Base-by-base conservation (phyloP, 2,797 vertebrate species). In the Crocidura indochinensis region DNA sequence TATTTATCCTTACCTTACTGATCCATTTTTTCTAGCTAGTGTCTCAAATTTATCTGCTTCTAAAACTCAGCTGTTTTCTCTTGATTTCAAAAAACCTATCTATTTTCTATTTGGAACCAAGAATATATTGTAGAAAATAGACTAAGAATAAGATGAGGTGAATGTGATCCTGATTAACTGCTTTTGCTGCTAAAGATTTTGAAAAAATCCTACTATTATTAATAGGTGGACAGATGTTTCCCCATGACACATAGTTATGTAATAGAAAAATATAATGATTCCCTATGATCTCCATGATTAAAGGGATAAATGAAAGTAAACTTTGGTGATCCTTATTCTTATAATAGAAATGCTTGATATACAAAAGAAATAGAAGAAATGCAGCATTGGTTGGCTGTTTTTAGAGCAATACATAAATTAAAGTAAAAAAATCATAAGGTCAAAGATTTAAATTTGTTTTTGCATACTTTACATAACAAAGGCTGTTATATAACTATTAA, bases 251-350 rank as follows among this genome's bases (percentile, higher is more conserved):
- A 80, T 29, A 53, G 81, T 69, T 91, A 68, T 88, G 8, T 91
- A 92, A 77, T 8, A 86, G 38, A 68, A 92, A 94, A 75, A 92
- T 90, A n/a, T 84, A 92, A 78, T 86, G 88, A 88, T 77, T 71
- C 12, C 15, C 47, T 92, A 31, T 85, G 67, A 81, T 88, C 84
- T 80, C 47, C 6, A 38, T 91, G 73, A 92, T 88, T 90, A 92
- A 90, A 72, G 4, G 88, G 19, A 10, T 68, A n/a, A 90, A 9
- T 90, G 20, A 88, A 87, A 83, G 10, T 22, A 95, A 74, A 3
- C 77, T 65, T 78, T 19, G 51, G 71, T n/a, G 1, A 31, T 81
- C 22, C 8, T 67, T 75, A 26, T 74, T 85, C 15, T 26, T 71
- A 9, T 73, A 22, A 67, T 20, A 91, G 31, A 89, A 51, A 2